phyloP scores from a whole-genome alignment of 1,140 invertebrate species.

The Penaeus indicus region DNA sequence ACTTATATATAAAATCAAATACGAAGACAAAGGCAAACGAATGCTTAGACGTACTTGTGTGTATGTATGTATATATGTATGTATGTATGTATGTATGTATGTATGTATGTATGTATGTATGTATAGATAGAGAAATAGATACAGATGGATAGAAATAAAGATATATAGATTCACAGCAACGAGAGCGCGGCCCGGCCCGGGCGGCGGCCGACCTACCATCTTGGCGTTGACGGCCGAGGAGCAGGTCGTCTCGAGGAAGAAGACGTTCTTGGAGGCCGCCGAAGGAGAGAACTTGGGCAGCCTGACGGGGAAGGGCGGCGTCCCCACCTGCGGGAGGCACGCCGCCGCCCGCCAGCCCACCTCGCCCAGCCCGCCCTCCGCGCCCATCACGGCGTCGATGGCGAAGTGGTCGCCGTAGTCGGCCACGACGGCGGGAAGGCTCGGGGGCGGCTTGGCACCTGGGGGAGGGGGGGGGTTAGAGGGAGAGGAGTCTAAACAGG shows the following conservation, averaged over 20 bases:
- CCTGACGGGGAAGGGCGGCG: slow-evolving; percentile 36
- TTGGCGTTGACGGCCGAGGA: slow-evolving; percentile 31
- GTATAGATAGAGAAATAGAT: neutral
- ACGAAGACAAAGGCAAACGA: too few species aligned
- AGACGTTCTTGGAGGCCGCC: neutral
- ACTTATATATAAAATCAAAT: too few species aligned
- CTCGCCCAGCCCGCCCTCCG: slow-evolving; percentile 11
- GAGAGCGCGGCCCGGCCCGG: too few species aligned
- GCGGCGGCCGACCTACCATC: neutral
- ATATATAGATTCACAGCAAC: too few species aligned
- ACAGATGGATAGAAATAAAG: too few species aligned
- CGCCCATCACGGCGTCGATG: slow-evolving; percentile 35
- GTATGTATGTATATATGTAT: neutral
- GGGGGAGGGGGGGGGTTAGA: neutral
- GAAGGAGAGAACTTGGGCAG: slow-evolving; percentile 11
- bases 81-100: neutral
- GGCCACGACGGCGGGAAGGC: slow-evolving; percentile 21
- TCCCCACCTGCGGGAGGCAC: neutral
- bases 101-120: neutral
- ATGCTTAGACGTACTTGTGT: too few species aligned
- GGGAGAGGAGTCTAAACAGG: too few species aligned
- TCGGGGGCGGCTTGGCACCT: neutral
- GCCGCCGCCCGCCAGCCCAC: slow-evolving; percentile 23
- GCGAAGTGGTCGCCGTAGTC: slow-evolving; percentile 45
- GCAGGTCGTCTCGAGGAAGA: slow-evolving; percentile 42